Conservation (phyloP, 2,113 vertebrate genomes). For the Lasiurus cinereus region DNA sequence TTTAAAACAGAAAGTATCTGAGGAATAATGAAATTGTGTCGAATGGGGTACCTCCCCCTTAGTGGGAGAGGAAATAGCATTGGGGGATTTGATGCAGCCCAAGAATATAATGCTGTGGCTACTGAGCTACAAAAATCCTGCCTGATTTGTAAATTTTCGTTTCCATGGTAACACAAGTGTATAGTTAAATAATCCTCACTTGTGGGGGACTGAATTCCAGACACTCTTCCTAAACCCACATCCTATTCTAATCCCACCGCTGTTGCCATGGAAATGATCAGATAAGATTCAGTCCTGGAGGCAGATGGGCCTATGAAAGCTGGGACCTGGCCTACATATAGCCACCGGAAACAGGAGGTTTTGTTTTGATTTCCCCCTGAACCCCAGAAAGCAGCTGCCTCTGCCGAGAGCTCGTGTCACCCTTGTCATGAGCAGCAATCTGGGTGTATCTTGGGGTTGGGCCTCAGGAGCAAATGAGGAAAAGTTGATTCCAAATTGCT, state of each 20-base stretch:
- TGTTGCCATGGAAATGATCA: conserved; percentile 92
- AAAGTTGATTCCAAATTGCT: not conserved
- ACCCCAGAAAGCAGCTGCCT: conserved; percentile 53
- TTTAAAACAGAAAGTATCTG: conserved; percentile 36
- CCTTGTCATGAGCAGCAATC: not conserved
- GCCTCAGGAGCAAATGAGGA: not conserved
- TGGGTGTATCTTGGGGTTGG: not conserved
- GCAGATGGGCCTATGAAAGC: conserved; percentile 86
- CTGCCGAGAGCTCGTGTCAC: conserved; percentile 41
- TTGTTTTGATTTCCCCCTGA: conserved; percentile 41
- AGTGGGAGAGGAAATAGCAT: conserved; percentile 34
- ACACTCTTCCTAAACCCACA: conserved; percentile 88
- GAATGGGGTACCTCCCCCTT: not conserved
- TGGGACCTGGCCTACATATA: conserved; percentile 85
- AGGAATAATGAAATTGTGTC: conserved; percentile 54
- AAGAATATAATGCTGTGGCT: conserved; percentile 81
- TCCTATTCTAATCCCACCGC: conserved; percentile 89
- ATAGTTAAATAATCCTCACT: conserved; percentile 88
- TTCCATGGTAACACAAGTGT: conserved; percentile 87
- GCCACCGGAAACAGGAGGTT: conserved; percentile 68
- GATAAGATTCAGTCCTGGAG: conserved; percentile 88
- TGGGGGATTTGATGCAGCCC: conserved; percentile 66
- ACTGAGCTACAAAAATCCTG: conserved; percentile 79
- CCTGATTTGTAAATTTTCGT: conserved; percentile 88
- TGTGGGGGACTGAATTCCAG: conserved; percentile 88